Evolutionary conservation across 2,888 invertebrate genomes (phyloP).

Genomic region (Opisthograptis luteolata): DNA sequence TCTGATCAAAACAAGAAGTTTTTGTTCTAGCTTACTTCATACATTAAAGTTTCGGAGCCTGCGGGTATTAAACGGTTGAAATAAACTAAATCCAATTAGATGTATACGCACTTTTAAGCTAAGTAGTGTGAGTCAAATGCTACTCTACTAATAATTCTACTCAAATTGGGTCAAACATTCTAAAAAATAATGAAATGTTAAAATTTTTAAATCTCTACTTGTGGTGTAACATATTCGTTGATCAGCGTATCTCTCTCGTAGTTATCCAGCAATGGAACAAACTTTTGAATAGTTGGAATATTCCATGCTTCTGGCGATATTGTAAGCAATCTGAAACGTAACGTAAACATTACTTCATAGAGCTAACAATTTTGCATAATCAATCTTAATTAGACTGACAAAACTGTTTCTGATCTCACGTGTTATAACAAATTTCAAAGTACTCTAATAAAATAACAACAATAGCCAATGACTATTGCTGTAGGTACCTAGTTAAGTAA

Average conservation of each 20-base stretch:
- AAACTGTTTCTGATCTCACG: constrained; percentile 1
- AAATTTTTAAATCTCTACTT: too few relatives aligned
- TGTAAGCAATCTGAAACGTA: constrained; percentile 86
- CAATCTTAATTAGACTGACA: constrained; percentile 24
- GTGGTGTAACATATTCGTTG: constrained; percentile 90
- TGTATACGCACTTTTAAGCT: too few relatives aligned
- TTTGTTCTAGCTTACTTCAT: too few relatives aligned
- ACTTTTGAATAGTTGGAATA: constrained; percentile 89
- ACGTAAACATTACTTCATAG: background rate
- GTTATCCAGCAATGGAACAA: constrained; percentile 92
- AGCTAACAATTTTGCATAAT: constrained; percentile 4
- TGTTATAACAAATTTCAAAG: background rate
- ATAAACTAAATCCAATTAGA: too few relatives aligned
- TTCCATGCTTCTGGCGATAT: constrained; percentile 86
- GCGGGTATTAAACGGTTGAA: too few relatives aligned
- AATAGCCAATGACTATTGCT: background rate
- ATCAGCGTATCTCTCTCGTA: constrained; percentile 90
- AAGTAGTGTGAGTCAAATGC: too few relatives aligned
- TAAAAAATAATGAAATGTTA: too few relatives aligned
- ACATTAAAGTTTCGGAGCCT: too few relatives aligned
- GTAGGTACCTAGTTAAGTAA: too few relatives aligned
- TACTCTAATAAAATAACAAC: background rate
- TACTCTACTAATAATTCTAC: too few relatives aligned
- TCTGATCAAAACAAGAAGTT: too few relatives aligned
- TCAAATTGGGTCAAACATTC: too few relatives aligned